Evolutionary conservation across 2,797 vertebrate genomes (phyloP).

Genomic region (Xerus rutilus): DNA sequence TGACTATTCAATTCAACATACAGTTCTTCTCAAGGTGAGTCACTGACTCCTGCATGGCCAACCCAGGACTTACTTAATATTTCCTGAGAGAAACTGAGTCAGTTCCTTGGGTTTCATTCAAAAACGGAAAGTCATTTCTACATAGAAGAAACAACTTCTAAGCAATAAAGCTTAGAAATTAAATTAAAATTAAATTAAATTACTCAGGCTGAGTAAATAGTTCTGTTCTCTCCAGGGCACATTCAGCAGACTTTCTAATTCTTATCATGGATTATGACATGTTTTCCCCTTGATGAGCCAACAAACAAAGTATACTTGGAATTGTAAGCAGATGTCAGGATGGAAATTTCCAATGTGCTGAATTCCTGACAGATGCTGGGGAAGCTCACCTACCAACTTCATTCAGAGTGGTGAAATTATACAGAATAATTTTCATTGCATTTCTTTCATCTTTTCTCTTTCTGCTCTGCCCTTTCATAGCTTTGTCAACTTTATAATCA

Average conservation of each 20-base stretch:
- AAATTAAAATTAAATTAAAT: not conserved
- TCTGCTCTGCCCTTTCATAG: not conserved
- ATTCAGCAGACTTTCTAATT: constrained; percentile 20
- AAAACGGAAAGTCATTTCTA: constrained; percentile 34
- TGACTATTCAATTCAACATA: not conserved
- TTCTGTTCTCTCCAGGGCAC: constrained; percentile 15
- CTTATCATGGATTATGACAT: constrained; percentile 26
- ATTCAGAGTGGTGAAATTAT: not conserved
- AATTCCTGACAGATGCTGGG: not conserved
- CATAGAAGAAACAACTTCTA: constrained; percentile 6
- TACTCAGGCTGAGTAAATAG: constrained; percentile 46
- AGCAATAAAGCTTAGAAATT: not conserved
- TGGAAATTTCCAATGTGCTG: not conserved
- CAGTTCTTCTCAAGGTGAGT: constrained; percentile 48
- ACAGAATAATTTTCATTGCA: not conserved
- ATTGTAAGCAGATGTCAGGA: not conserved
- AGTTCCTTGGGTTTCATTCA: not conserved
- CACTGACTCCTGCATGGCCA: not conserved
- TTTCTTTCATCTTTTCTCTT: not conserved
- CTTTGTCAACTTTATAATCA: not conserved
- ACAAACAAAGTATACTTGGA: not conserved
- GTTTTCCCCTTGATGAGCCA: not conserved
- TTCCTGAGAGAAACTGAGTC: constrained; percentile 58
- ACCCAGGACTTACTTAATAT: not conserved
- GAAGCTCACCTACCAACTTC: not conserved